phyloP scores from a whole-genome alignment of 2,888 invertebrate species.

The Euplagia quadripunctaria region DNA sequence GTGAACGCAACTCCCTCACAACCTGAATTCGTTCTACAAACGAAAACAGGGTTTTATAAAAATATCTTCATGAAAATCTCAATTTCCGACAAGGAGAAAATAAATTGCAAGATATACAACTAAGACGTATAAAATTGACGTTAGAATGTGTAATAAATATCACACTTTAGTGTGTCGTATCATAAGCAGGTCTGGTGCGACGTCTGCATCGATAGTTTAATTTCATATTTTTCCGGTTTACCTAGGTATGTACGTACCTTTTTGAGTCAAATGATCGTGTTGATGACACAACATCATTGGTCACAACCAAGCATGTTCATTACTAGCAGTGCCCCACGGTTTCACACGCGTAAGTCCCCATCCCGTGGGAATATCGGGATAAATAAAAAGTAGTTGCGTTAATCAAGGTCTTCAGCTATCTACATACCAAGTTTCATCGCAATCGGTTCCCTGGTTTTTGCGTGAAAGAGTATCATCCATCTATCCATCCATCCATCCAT shows the following conservation, averaged over 20 bases:
- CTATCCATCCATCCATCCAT: no score
- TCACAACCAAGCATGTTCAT: no score
- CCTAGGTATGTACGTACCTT: neutral
- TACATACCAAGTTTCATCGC: no score
- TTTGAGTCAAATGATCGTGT: neutral
- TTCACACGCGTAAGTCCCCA: no score
- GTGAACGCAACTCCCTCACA: slow-evolving; percentile 28
- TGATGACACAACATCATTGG: neutral
- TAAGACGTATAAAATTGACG: slow-evolving; percentile 54
- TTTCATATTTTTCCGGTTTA: slow-evolving; percentile 7
- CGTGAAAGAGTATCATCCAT: no score
- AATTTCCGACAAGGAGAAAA: slow-evolving; percentile 63
- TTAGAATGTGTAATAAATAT: slow-evolving; percentile 17
- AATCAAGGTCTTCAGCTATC: no score
- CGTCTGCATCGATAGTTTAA: slow-evolving; percentile 50
- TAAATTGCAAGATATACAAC: slow-evolving; percentile 60
- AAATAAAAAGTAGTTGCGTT: no score
- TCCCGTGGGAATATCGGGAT: no score
- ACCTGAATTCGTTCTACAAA: slow-evolving; percentile 42
- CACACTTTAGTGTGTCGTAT: slow-evolving; percentile 10
- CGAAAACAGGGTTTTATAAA: slow-evolving; percentile 48
- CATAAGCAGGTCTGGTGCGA: slow-evolving; percentile 33
- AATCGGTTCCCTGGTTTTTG: no score
- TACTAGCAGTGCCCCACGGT: no score
- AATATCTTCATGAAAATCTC: slow-evolving; percentile 60